Percentiles rank a stretch among this genome's conserved stretches.
Conservation (phyloP, 2,888 invertebrate genomes). For the Patella pellucida region DNA sequence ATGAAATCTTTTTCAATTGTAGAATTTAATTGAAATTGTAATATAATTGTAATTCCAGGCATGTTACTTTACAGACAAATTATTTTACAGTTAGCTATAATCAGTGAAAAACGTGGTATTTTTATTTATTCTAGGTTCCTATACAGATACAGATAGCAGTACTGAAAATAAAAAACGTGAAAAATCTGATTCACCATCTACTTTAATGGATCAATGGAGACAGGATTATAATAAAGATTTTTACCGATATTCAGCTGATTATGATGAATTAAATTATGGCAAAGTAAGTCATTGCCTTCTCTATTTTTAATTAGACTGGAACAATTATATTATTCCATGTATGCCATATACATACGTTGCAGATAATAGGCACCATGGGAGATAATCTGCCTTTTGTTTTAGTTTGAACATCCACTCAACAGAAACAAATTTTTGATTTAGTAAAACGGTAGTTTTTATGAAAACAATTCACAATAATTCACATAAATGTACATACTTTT, state of each 20-base stretch:
- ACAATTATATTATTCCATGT: too few species aligned
- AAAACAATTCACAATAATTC: too few species aligned
- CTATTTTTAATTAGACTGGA: not conserved
- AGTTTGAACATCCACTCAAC: too few species aligned
- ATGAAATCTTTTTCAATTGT: too few species aligned
- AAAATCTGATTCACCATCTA: conserved; percentile 62
- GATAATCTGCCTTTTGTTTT: not conserved
- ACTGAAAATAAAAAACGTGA: conserved; percentile 62
- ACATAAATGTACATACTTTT: too few species aligned
- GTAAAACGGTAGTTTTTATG: too few species aligned
- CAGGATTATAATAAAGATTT: conserved; percentile 60
- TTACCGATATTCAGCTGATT: conserved; percentile 62
- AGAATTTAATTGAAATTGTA: too few species aligned
- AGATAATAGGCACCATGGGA: not conserved
- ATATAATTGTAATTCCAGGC: too few species aligned
- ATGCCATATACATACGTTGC: not conserved
- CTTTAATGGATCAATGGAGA: conserved; percentile 64
- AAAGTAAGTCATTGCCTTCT: conserved; percentile 14
- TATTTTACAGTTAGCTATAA: too few species aligned
- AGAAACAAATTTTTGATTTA: too few species aligned
- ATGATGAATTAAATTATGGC: conserved; percentile 56
- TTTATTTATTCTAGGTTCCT: conserved; percentile 51
- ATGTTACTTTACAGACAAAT: too few species aligned
- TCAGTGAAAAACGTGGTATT: not conserved
- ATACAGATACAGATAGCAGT: conserved; percentile 64